Percentiles rank a stretch among this genome's conserved stretches.
Conservation (phyloP, 92 coral and sea anemone species). For the Porites cylindrica region DNA sequence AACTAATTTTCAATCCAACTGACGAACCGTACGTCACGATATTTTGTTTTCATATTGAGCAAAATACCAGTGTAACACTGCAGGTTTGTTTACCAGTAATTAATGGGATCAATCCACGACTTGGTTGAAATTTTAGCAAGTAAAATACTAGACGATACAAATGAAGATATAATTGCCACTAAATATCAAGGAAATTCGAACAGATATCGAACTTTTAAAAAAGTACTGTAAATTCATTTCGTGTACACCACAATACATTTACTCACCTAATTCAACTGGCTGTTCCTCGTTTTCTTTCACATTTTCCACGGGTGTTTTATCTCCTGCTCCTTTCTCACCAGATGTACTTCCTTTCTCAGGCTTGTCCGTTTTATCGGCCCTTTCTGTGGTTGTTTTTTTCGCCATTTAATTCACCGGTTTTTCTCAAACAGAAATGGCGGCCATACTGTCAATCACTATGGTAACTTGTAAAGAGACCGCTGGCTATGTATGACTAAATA, state of each 20-base stretch:
- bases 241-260: not conserved
- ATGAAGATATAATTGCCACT: not conserved
- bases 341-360: conserved; percentile 75
- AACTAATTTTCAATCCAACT: not conserved
- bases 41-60: not conserved
- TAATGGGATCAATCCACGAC: not conserved
- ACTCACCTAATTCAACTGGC: conserved; percentile 33
- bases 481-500: no score
- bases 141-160: not conserved
- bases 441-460: conserved; percentile 37
- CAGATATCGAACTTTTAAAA: not conserved
- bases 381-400: conserved; percentile 77
- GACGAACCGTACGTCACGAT: not conserved
- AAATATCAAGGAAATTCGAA: not conserved
- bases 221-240: not conserved
- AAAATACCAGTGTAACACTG: not conserved
- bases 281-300: conserved; percentile 67
- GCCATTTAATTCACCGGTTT: conserved; percentile 60
- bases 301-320: conserved; percentile 85
- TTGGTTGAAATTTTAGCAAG: not conserved
- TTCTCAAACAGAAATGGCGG: conserved; percentile 19
- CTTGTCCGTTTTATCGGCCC: conserved; percentile 71
- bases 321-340: conserved; percentile 79
- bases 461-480: not conserved
- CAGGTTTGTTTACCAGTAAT: conserved; percentile 17